Base-by-base conservation (phyloP, 2,113 vertebrate species). In the Gobius niger region DNA sequence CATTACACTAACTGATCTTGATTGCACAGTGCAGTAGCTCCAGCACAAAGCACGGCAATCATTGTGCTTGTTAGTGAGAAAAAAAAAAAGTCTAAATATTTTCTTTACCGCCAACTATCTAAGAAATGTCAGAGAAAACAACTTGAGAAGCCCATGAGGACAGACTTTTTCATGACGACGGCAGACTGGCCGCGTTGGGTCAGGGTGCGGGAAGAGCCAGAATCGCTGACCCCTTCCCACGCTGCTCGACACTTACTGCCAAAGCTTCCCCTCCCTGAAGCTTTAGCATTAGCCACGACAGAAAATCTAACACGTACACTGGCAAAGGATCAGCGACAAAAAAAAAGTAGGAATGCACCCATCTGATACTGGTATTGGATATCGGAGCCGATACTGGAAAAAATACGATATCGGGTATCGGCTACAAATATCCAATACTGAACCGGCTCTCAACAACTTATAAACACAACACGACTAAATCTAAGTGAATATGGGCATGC, bases 211-310 rank as follows among this genome's bases (percentile, higher is more conserved):
- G 63, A 56, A 75, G 44, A 66, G 53, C 65, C 85, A 90, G 73
- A 91, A 90, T 89, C 81, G 73, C 89, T 90, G 86, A 87, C 82
- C 87, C 86, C 89, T 93, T 93, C 92, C 91, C 92, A 93, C 91
- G 91, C 90, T 88, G 87, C 68, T 65, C 82, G 78, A 80, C 80
- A 80, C 80, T 74, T 84, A 70, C 70, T 81, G 67, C 85, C 76
- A 56, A 74, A 82, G 42, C 65, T 47, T 8, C 72, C 61, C 78
- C 53, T 3, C 18, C 4, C 68, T 81, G 69, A 65, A 82, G 75
- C 44, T 63, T 76, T 34, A 80, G 72, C 51, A 62, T 69, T 50
- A 70, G 60, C 47, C 7, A 10, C 46, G 67, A 62, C 13, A 71
- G 61, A 72, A 67, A 54, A 69, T 2, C 9, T 14, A 68, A 57